Percentiles rank a stretch among this genome's conserved stretches.
Evolutionary conservation across 35 echinoderm and acorn worm species (phyloP).

Genomic region (Holothuria glaberrima): DNA sequence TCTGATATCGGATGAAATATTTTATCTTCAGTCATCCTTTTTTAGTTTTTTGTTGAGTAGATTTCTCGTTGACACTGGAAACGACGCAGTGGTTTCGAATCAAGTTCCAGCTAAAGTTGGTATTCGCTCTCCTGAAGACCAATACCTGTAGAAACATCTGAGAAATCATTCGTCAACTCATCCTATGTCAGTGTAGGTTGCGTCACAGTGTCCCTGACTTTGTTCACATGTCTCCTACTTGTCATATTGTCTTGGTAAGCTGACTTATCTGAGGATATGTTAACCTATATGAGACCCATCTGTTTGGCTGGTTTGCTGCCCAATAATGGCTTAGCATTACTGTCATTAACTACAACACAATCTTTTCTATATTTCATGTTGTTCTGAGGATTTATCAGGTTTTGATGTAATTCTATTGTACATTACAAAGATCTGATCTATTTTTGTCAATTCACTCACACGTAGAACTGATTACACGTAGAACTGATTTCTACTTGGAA

Average conservation of each 20-base stretch:
- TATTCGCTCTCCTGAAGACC: conserved; percentile 66
- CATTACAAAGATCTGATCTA: conserved; percentile 58
- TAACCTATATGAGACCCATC: conserved; percentile 64
- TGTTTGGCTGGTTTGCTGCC: conserved; percentile 54
- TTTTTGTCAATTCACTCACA: conserved; percentile 2
- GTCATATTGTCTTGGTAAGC: neutral
- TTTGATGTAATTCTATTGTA: conserved; percentile 63
- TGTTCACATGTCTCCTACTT: conserved; percentile 6
- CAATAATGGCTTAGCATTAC: conserved; percentile 46
- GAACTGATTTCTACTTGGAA: conserved; percentile 63
- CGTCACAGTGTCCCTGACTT: neutral
- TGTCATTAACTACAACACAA: conserved; percentile 59
- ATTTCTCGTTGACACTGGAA: conserved; percentile 51
- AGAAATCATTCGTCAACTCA: conserved; percentile 47
- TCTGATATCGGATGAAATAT: conserved; percentile 58
- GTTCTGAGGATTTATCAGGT: conserved; percentile 73
- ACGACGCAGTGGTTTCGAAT: conserved; percentile 62
- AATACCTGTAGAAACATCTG: conserved; percentile 79
- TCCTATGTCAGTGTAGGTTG: conserved; percentile 30
- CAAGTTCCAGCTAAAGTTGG: conserved; percentile 49
- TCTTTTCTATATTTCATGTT: conserved; percentile 62
- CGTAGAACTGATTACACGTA: conserved; percentile 45
- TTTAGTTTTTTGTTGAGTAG: conserved; percentile 60
- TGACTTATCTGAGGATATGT: conserved; percentile 1
- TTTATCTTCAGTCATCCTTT: conserved; percentile 33